Percentiles rank a stretch among this genome's conserved stretches.
These are phyloP conservation scores for Pangasianodon gigas DNA, from an alignment of 2,113 vertebrate genomes.

Conservation along the genomic window DNA sequence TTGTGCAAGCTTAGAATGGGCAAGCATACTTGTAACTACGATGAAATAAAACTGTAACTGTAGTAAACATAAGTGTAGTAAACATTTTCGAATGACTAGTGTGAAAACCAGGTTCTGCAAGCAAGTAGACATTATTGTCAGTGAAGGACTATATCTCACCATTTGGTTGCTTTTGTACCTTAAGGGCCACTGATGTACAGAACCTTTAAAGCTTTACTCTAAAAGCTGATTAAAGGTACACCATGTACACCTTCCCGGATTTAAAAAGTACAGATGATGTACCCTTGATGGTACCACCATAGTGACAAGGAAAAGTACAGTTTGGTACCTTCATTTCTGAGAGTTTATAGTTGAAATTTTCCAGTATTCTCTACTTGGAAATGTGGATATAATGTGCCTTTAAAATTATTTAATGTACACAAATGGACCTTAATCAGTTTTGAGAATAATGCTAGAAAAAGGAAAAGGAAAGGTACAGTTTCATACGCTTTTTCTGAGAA, in stretches of 20 bases:
- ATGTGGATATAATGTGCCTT: background rate
- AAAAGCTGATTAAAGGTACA: background rate
- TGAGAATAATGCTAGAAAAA: background rate
- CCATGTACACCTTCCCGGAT: no score
- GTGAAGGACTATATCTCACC: background rate
- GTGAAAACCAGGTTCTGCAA: background rate
- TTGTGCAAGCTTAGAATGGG: background rate
- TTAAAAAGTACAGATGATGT: no score
- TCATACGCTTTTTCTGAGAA: background rate
- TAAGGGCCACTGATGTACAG: background rate
- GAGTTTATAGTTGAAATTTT: background rate
- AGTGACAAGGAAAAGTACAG: no score
- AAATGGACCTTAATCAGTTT: background rate
- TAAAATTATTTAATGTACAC: background rate
- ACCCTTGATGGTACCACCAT: no score
- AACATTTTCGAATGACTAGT: background rate
- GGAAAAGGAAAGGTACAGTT: background rate
- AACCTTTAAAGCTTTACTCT: background rate
- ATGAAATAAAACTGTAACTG: background rate
- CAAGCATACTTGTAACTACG: background rate
- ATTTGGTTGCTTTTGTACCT: background rate
- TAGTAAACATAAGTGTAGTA: background rate
- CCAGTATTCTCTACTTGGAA: background rate
- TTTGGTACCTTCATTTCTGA: background rate
- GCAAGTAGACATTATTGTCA: background rate